phyloP scores from a whole-genome alignment of 1,140 invertebrate species.

The Sminthurides bifidus region DNA sequence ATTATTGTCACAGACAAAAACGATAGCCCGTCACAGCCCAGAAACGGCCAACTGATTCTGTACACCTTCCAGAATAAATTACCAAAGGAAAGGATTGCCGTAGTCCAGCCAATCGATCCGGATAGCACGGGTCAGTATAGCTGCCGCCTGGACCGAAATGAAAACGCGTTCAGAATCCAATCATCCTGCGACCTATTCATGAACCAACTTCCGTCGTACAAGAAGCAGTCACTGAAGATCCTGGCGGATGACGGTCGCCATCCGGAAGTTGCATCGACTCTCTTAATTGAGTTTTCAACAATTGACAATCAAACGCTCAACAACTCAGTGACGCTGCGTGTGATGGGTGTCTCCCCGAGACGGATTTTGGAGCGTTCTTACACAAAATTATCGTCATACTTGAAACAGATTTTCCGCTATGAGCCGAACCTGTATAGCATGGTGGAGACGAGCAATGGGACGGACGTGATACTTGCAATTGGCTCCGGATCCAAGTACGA shows the following conservation, averaged over 20 bases:
- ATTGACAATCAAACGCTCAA: conserved; percentile 70
- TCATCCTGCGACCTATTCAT: conserved; percentile 61
- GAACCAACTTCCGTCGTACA: conserved; percentile 32
- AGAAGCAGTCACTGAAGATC: conserved; percentile 53
- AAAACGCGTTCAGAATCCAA: conserved; percentile 54
- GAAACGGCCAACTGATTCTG: conserved; percentile 68
- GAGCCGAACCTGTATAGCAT: conserved; percentile 54
- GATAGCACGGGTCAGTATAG: conserved; percentile 76
- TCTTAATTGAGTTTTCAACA: conserved; percentile 64
- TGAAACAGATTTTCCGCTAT: conserved; percentile 48
- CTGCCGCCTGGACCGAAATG: conserved; percentile 58
- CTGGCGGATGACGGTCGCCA: conserved; percentile 81
- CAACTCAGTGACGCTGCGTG: conserved; percentile 63
- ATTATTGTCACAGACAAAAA: conserved; percentile 78
- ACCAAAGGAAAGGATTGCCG: conserved; percentile 64
- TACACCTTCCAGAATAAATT: conserved; percentile 58
- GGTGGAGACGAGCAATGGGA: conserved; percentile 45
- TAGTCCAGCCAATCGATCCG: conserved; percentile 79
- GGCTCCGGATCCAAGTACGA: conserved; percentile 49
- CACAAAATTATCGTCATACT: conserved; percentile 53
- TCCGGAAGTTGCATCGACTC: conserved; percentile 65
- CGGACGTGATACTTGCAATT: conserved; percentile 55
- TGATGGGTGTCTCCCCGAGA: conserved; percentile 56
- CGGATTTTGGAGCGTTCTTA: conserved; percentile 64
- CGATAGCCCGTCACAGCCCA: conserved; percentile 73